Conservation (phyloP, 2,113 vertebrate genomes). For the Lota lota region DNA sequence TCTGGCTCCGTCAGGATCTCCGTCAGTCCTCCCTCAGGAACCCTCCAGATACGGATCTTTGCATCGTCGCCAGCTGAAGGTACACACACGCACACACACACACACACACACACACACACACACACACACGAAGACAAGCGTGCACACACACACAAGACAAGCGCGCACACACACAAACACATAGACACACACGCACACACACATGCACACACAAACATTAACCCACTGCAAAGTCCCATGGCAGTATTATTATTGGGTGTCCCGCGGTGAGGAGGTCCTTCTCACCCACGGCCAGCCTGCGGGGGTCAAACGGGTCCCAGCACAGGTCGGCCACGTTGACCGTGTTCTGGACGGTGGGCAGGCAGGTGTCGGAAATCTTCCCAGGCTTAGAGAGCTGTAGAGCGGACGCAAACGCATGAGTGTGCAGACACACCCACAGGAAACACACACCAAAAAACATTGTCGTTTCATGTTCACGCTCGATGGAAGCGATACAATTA, state of each 20-base stretch:
- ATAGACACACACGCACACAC: neutral
- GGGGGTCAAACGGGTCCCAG: slow-evolving; percentile 89
- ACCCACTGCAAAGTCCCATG: no score
- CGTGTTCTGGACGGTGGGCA: slow-evolving; percentile 90
- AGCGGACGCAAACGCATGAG: neutral
- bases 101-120: no score
- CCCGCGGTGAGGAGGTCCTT: neutral
- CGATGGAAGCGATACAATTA: no score
- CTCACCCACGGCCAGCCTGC: slow-evolving; percentile 85
- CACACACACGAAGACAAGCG: no score
- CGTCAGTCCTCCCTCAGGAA: slow-evolving; percentile 80
- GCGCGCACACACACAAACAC: no score
- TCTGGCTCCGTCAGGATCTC: slow-evolving; percentile 80
- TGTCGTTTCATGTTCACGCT: no score
- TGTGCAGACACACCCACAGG: neutral
- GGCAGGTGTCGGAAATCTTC: slow-evolving; percentile 74
- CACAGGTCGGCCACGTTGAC: slow-evolving; percentile 80
- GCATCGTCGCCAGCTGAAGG: slow-evolving; percentile 86
- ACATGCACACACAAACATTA: neutral
- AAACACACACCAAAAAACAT: no score
- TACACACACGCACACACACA: neutral
- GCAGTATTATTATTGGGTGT: no score
- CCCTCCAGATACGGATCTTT: slow-evolving; percentile 87
- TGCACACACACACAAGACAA: no score
- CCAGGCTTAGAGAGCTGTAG: slow-evolving; percentile 83